These are phyloP conservation scores for Scortum barcoo DNA, from an alignment of 2,113 vertebrate species.

Conservation along the genomic window DNA sequence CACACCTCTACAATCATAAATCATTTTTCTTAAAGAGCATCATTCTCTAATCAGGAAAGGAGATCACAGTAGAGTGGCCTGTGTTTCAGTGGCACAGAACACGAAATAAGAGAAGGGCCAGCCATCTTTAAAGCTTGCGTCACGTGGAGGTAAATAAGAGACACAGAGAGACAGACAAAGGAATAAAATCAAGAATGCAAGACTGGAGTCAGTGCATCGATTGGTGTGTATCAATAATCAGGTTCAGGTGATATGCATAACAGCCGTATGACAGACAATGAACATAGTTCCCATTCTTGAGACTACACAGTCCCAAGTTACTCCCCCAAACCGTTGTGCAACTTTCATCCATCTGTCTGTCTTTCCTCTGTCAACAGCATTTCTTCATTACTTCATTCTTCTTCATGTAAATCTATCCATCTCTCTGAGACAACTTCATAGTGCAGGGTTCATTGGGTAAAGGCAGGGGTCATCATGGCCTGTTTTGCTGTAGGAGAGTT, in stretches of 20 bases:
- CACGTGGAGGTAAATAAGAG: constrained; percentile 12
- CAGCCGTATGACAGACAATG: not conserved
- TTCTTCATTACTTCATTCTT: not conserved
- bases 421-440: constrained; percentile 33
- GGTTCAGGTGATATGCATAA: not conserved
- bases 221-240: constrained; percentile 19
- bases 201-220: constrained; percentile 32
- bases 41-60: not conserved
- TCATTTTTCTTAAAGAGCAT: not conserved
- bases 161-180: not conserved
- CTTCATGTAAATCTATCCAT: constrained; percentile 2
- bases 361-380: not conserved
- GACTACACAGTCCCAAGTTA: too few species aligned
- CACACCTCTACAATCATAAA: constrained; percentile 42
- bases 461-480: constrained; percentile 47
- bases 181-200: constrained; percentile 27
- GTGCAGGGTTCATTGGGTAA: constrained; percentile 25
- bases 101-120: constrained; percentile 22
- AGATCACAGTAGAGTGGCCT: constrained; percentile 16
- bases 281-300: too few species aligned
- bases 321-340: not conserved
- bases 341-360: not conserved
- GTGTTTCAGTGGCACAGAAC: constrained; percentile 31
- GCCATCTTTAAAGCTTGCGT: constrained; percentile 28
- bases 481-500: constrained; percentile 58